These are phyloP conservation scores for Orchestes rusci DNA, from an alignment of 2,888 invertebrate genomes.

Conservation along the genomic window DNA sequence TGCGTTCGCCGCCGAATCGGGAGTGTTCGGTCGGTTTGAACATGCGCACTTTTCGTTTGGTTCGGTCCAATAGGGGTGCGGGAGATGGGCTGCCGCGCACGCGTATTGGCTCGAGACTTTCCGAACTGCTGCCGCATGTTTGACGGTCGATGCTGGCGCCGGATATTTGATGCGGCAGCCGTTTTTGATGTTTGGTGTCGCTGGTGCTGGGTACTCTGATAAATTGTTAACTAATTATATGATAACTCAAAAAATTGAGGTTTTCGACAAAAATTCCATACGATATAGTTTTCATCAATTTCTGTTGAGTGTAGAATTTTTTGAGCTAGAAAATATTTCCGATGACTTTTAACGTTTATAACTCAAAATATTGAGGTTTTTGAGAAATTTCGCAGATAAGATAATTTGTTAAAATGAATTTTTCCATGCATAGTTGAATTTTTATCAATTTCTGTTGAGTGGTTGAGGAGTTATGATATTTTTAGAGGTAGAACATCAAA, in stretches of 20 bases:
- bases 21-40: slow-evolving; percentile 54
- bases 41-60: slow-evolving; percentile 49
- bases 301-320: neutral
- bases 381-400: too few relatives aligned
- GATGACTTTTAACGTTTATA: too few relatives aligned
- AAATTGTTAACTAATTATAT: too few relatives aligned
- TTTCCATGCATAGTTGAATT: too few relatives aligned
- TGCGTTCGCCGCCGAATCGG: slow-evolving; percentile 69
- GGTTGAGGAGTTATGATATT: too few relatives aligned
- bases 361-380: too few relatives aligned
- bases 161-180: slow-evolving; percentile 43
- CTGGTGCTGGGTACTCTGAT: slow-evolving; percentile 28
- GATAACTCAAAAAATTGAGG: too few relatives aligned
- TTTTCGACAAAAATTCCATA: neutral
- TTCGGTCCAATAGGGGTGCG: slow-evolving; percentile 49
- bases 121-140: slow-evolving; percentile 63
- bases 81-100: slow-evolving; percentile 38
- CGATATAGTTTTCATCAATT: neutral
- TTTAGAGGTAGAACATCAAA: too few relatives aligned
- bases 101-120: slow-evolving; percentile 53
- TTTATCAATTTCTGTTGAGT: too few relatives aligned
- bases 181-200: slow-evolving; percentile 31
- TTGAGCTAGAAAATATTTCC: too few relatives aligned
- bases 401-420: too few relatives aligned
- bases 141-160: slow-evolving; percentile 41